Evolutionary conservation across 1,140 invertebrate species (phyloP), one percentile per base, ranked within the genome.

Genomic region (Drosophila virilis): DNA sequence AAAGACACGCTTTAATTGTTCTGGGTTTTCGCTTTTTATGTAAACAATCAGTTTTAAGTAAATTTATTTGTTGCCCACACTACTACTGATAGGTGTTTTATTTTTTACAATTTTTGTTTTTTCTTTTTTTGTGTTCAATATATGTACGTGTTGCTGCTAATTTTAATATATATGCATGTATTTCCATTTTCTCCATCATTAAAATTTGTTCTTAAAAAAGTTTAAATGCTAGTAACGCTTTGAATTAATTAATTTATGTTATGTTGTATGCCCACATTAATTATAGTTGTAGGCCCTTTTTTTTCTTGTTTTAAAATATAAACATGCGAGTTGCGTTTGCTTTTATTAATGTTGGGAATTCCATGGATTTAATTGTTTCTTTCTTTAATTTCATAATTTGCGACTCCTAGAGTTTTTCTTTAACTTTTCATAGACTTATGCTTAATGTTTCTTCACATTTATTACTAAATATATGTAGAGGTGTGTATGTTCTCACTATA

Each of bases 381-480:
- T 76, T 77, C 54, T 65, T 64, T 82, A 76, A 71, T 72, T 73
- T 65, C 64, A 74, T 77, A 62, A 54, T 76, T 71, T 76, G 68
- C 68, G 69, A 75, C 71, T 78, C 68, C 74, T 76, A 70, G 59
- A 69, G 59, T 64, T 67, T 76, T 65, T 61, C 43, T 76, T 57
- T 83, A 77, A 52, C 60, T 78, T 73, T 89, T 88, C 77, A 80
- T 86, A 86, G 46, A 71, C 84, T 88, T 89, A 89, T 66, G 61
- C 43, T 69, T 83, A 89, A 67, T 77, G 65, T 79, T 73, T 83
- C 74, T 89, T 86, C 80, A 83, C 83, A 86, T 77, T 81, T 80
- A 86, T 86, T 88, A 71, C 83, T 88, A 88, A 83, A 78, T 89
- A 74, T 67, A 72, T 66, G 75, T 77, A 77, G 73, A 78, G 76